Base-by-base conservation (phyloP, 2,113 vertebrate species). In the Tupaia tana region DNA sequence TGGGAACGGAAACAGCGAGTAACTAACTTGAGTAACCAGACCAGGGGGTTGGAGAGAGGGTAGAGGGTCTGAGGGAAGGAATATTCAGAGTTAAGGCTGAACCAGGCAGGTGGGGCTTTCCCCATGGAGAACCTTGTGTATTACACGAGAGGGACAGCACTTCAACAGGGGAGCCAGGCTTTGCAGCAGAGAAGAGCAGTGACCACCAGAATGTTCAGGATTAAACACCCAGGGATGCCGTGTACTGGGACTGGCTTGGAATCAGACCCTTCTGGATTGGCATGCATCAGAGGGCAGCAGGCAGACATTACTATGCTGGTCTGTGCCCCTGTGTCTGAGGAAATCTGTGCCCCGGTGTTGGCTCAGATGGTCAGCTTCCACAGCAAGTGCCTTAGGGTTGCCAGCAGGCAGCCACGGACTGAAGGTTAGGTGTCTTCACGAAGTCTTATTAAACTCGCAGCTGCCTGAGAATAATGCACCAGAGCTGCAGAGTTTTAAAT, bases 401-500 rank as follows among this genome's bases (percentile, higher is more conserved):
- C 81, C 85, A 86, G 90, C 43, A 86, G 88, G 90, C 73, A 77
- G 81, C 58, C 67, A 13, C 85, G 20, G 9, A 73, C 85, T 11
- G 58, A 95, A 95, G 90, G 82, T 92, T 85, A 94, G 67, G 15
- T 91, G 64, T 95, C 90, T 95, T 81, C 0, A 13, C 27, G 12
- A 82, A 83, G 69, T 88, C 94, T 93, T 97, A 86, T 79, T 97
- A 97, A 96, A 92, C 92, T 92, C 84, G 43, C 16, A 0, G 92
- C 95, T 93, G 80, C 84, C 78, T 87, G 81, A 78, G 73, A 90
- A 93, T 81, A 95, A 87, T 74, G 63, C 16, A 43, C 61, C 84
- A 54, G 18, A 34, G 83, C 64, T 1, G 1, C 89, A 15, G 85
- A 95, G 82, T 94, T 82, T 96, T 95, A 94, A 94, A 88, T 96